Evolutionary conservation across 1,140 invertebrate species (phyloP), one percentile per base, ranked within the genome.

Genomic region (Notospermus geniculatus): DNA sequence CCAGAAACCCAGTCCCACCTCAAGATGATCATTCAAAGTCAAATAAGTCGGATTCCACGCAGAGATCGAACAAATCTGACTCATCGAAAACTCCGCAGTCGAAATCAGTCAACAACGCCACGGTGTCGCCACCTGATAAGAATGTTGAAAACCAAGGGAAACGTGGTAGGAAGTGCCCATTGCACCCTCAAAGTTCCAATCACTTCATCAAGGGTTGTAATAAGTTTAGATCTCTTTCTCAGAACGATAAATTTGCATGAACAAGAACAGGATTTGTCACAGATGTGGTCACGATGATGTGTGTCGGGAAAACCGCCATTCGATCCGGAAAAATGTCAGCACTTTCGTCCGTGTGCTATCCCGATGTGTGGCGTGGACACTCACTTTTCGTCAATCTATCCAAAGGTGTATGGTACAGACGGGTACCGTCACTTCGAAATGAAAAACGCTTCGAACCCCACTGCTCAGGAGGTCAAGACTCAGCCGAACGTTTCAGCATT

Each of bases 351-450:
- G 5, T 50, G 19, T n/a, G 19, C n/a, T 7, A n/a, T 50, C 4
- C 46, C 46, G 4, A n/a, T n/a, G n/a, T 50, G 46, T 50, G 46
- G 46, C 9, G n/a, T 50, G 4, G 46, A 50, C n/a, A 50, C 46
- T n/a, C 46, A 50, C 46, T 50, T 50, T n/a, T 19, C 46, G 4
- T 50, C 46, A 7, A 50, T 50, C 25, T 50, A n/a, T n/a, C 46
- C 46, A 23, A 5, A n/a, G n/a, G 46, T 50, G 4, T 50, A 50
- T 27, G 46, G 46, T 23, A 50, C 5, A 7, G 46, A 50, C 4
- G 46, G 46, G 4, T 50, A 50, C n/a, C 46, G 46, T 9, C 46
- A 50, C n/a, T 50, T 7, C 46, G 46, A 50, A n/a, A 50, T 50
- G 46, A 50, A 50, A 50, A 7, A 5, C 4, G 5, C 25, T 5